Evolutionary conservation across 2,797 vertebrate species (phyloP).

Genomic region (Sebastes baramenuke): DNA sequence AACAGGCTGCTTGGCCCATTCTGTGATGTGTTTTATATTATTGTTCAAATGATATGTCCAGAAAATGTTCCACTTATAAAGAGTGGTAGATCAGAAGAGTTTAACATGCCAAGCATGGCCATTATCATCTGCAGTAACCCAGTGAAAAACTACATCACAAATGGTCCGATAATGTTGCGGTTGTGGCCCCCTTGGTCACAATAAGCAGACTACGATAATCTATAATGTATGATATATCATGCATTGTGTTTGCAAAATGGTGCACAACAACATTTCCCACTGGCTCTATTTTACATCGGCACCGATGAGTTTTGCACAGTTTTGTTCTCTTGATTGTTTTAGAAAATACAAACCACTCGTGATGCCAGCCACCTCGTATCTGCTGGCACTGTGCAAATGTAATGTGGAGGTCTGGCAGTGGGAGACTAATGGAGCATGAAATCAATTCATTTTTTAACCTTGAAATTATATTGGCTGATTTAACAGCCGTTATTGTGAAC

Average conservation of each 20-base stretch:
- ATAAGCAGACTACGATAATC: not conserved
- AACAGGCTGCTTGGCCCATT: not conserved
- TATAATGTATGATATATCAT: not conserved
- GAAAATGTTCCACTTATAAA: not conserved
- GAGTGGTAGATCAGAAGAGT: not conserved
- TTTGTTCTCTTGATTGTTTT: slow-evolving; percentile 5
- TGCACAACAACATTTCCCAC: not conserved
- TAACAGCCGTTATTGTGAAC: not conserved
- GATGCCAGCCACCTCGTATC: not conserved
- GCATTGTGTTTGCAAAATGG: not conserved
- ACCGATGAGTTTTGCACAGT: not conserved
- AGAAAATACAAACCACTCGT: not conserved
- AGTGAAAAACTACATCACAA: not conserved
- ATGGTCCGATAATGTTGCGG: not conserved
- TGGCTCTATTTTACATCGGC: not conserved
- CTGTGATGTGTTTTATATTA: not conserved
- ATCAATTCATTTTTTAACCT: slow-evolving; percentile 40
- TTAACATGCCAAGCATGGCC: not conserved
- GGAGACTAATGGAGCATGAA: slow-evolving; percentile 11
- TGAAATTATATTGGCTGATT: slow-evolving; percentile 16
- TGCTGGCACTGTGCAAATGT: slow-evolving; percentile 1
- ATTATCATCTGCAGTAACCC: not conserved
- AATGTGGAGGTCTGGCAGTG: slow-evolving; percentile 4
- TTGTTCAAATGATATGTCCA: not conserved
- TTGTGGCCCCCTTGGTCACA: not conserved